phyloP scores from a whole-genome alignment of 2,888 invertebrate species.

The Ophioninae sp. region DNA sequence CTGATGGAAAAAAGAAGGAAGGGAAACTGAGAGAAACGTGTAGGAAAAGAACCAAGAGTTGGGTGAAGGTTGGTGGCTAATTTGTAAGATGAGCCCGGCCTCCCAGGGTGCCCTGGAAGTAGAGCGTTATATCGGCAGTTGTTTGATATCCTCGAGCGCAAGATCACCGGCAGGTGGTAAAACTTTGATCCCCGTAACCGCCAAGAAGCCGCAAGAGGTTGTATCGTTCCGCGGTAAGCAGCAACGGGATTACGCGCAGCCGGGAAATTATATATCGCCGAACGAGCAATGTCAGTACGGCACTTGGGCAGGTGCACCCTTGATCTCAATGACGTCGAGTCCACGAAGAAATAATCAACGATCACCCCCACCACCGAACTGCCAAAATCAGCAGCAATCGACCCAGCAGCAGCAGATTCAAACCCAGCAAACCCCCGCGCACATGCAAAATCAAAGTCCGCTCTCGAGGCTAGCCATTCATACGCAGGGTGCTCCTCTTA shows the following conservation, averaged over 20 bases:
- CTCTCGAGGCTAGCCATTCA: slow-evolving; percentile 90
- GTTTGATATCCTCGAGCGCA: slow-evolving; percentile 82
- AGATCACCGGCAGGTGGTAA: slow-evolving; percentile 62
- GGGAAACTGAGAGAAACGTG: background rate
- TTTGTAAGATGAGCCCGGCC: slow-evolving; percentile 88
- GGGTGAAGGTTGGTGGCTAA: slow-evolving; percentile 77
- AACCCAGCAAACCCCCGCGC: slow-evolving; percentile 65
- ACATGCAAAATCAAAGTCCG: slow-evolving; percentile 80
- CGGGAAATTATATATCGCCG: slow-evolving; percentile 58
- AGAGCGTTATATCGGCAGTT: slow-evolving; percentile 86
- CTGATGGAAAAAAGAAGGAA: background rate
- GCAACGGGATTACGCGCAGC: slow-evolving; percentile 63
- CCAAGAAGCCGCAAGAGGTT: slow-evolving; percentile 57
- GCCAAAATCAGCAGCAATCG: slow-evolving; percentile 66
- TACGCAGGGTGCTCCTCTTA: slow-evolving; percentile 92
- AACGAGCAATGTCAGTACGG: slow-evolving; percentile 79
- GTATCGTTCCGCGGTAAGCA: slow-evolving; percentile 46
- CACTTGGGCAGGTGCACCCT: slow-evolving; percentile 91
- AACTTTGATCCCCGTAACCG: slow-evolving; percentile 63
- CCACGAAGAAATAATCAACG: slow-evolving; percentile 81
- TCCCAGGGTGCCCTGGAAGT: slow-evolving; percentile 84
- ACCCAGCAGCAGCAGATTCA: slow-evolving; percentile 67
- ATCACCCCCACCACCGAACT: slow-evolving; percentile 69
- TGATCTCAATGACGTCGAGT: slow-evolving; percentile 88
- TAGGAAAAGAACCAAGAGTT: slow-evolving; percentile 1